phyloP scores from a whole-genome alignment of 1,140 invertebrate species.

The Drosophila pseudoobscura region DNA sequence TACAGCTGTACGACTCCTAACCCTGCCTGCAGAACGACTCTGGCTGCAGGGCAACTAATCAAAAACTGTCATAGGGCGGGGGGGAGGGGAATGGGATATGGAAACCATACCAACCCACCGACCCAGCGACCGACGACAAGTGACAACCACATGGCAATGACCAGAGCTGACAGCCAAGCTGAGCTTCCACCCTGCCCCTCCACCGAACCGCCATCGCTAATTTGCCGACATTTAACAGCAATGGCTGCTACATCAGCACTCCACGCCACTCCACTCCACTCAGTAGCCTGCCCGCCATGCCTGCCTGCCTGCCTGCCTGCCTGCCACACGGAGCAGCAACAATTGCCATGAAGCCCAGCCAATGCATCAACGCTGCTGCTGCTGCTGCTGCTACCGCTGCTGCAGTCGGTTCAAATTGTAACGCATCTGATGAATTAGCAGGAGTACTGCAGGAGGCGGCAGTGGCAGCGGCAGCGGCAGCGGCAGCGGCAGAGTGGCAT shows the following conservation, averaged over 20 bases:
- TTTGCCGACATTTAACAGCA: slow-evolving; percentile 72
- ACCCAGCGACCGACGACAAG: slow-evolving; percentile 56
- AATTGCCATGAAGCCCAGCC: slow-evolving; percentile 20
- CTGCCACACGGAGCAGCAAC: slow-evolving; percentile 1
- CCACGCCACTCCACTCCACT: slow-evolving; percentile 10
- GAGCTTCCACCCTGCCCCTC: neutral
- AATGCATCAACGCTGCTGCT: slow-evolving; percentile 34
- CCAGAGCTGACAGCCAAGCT: slow-evolving; percentile 7
- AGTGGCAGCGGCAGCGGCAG: too few species aligned
- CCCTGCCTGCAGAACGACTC: too few species aligned
- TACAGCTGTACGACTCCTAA: neutral
- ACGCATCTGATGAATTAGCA: slow-evolving; percentile 58
- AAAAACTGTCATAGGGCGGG: slow-evolving; percentile 39
- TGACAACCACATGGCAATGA: slow-evolving; percentile 61
- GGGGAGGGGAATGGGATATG: too few species aligned
- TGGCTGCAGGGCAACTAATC: slow-evolving; percentile 49
- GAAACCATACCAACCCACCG: slow-evolving; percentile 3
- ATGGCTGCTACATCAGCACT: slow-evolving; percentile 38
- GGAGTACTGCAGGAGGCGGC: slow-evolving; percentile 1
- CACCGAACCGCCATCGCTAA: slow-evolving; percentile 63
- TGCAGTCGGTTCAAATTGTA: slow-evolving; percentile 50
- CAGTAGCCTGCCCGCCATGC: neutral
- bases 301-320: too few species aligned
- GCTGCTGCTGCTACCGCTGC: too few species aligned
- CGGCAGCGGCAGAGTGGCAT: neutral